Evolutionary conservation across 2,113 vertebrate species (phyloP).

Genomic region (Tenebrosternarchus preto): DNA sequence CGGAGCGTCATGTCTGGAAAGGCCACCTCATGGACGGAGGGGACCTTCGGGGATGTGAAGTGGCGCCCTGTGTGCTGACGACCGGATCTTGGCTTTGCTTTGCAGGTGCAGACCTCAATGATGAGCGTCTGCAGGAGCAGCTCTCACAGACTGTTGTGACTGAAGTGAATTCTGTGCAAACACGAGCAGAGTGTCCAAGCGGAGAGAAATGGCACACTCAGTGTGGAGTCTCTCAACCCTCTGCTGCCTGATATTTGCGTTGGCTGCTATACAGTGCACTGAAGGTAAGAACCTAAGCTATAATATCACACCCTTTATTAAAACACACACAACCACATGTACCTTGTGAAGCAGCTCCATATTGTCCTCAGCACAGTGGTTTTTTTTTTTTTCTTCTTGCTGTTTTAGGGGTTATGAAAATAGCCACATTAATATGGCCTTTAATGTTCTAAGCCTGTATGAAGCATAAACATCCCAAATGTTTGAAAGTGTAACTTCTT

Average conservation of each 20-base stretch:
- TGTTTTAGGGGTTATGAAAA: not conserved
- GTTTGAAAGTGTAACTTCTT: not conserved
- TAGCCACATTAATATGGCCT: not conserved
- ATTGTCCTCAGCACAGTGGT: not conserved
- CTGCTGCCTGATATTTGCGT: conserved; percentile 89
- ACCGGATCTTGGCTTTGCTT: conserved; percentile 55
- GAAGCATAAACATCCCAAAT: not conserved
- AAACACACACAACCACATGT: not conserved
- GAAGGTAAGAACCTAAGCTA: conserved; percentile 83
- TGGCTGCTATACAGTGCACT: conserved; percentile 88
- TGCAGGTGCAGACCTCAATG: conserved; percentile 88
- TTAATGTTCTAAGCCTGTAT: not conserved
- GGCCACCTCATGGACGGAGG: too few relatives aligned
- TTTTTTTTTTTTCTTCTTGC: not conserved
- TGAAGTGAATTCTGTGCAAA: conserved; percentile 80
- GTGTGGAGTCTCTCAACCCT: conserved; percentile 91
- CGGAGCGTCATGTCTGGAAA: not conserved
- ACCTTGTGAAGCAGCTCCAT: not conserved
- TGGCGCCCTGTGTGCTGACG: conserved; percentile 18
- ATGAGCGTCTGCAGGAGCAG: conserved; percentile 83
- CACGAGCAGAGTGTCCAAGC: conserved; percentile 77
- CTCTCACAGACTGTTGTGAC: conserved; percentile 87
- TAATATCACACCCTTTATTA: not conserved
- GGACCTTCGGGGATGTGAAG: too few relatives aligned
- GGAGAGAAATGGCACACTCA: conserved; percentile 90